Base-by-base conservation (phyloP, 2,888 invertebrate species). In the Clostera curtula region DNA sequence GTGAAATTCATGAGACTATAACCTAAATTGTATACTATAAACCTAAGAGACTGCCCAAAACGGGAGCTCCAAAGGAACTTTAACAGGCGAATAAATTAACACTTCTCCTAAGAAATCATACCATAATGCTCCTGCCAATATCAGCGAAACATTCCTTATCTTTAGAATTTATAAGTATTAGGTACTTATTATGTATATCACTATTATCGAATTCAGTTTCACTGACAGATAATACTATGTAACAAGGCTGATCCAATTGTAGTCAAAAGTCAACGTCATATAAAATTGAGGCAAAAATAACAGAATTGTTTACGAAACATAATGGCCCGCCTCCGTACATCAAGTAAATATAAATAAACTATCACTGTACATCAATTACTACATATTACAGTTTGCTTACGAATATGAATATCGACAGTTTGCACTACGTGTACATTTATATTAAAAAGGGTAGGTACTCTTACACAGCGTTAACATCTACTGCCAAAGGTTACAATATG, bases 231-330 rank as follows among this genome's bases (percentile, higher is more conserved):
- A 55, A 50, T 49, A 57, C 49, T 54, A 56, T 48, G 45, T 66
- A 57, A 67, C 61, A 68, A 72, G 70, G 67, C 74, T 79, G 76
- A 74, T 79, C 75, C 76, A 52, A 63, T 59, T 64, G 61, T 61
- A 49, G 49, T 49, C 46, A 48, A 42, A 37, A 40, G 44, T 56
- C 63, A 65, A 70, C 59, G 67, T 61, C 55, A 64, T 59, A 55
- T 73, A 70, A 67, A 76, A 65, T 69, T 56, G 66, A 65, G 61
- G 62, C 57, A 52, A 59, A 62, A 59, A 49, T 63, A 73, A 72
- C 68, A 68, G 62, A 63, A 53, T 36, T 32, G 33, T 49, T 49
- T 48, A 38, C 40, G 29, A 43, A 40, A 35, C 27, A 25, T 27
- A 36, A n/a, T n/a, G n/a, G 36, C 24, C 31, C 22, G 36, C 29